Conservation (phyloP, 2,888 invertebrate species). For the Bimastos eiseni region DNA sequence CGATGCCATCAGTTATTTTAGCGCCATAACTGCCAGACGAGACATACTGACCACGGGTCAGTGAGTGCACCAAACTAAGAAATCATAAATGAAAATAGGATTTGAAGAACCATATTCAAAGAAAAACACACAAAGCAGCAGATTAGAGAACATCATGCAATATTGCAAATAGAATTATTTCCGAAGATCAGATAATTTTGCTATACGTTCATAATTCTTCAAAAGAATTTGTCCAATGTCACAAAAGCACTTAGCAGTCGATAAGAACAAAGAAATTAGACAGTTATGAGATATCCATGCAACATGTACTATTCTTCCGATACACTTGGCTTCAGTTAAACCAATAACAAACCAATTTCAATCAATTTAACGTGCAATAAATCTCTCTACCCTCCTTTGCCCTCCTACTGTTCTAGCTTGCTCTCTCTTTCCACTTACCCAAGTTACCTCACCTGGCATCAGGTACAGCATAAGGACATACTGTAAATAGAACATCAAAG, state of each 20-base stretch:
- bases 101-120: background rate
- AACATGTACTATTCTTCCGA: background rate
- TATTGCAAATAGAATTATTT: background rate
- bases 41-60: constrained; percentile 25
- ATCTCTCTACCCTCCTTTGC: background rate
- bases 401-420: background rate
- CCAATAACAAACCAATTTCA: background rate
- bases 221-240: background rate
- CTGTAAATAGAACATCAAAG: background rate
- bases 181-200: background rate
- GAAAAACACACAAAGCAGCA: background rate
- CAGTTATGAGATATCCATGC: background rate
- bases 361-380: background rate
- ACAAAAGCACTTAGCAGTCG: background rate
- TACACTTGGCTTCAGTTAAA: too few relatives aligned
- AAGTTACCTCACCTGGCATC: background rate
- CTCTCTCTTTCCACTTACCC: background rate
- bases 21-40: background rate
- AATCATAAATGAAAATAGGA: background rate
- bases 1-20: constrained; percentile 61
- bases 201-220: background rate
- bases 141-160: background rate
- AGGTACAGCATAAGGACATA: background rate
- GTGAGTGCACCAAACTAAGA: constrained; percentile 26
- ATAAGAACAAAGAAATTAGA: background rate